These are phyloP conservation scores for Drosophila dives DNA, from an alignment of 2,888 invertebrate species.

Conservation along the genomic window DNA sequence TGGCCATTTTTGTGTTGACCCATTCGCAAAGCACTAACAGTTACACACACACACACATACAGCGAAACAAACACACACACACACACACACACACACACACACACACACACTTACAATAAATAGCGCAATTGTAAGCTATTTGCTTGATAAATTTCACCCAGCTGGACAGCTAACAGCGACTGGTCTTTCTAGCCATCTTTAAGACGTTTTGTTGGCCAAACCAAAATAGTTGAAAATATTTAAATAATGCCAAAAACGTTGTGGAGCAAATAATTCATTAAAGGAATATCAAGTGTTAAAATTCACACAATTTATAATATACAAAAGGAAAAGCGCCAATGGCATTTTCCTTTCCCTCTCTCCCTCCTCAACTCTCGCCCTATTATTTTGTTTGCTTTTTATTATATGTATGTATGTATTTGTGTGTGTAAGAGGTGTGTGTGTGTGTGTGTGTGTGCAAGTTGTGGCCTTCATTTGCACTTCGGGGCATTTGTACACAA, in stretches of 20 bases:
- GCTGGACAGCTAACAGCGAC: constrained; percentile 37
- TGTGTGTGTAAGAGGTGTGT: constrained; percentile 3
- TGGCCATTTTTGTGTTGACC: constrained; percentile 62
- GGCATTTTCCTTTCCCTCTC: constrained; percentile 31
- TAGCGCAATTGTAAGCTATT: constrained; percentile 79
- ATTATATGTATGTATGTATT: background rate
- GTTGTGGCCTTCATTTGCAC: constrained; percentile 45
- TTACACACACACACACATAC: constrained; percentile 12
- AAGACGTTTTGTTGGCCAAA: constrained; percentile 51
- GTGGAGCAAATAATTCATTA: constrained; percentile 73
- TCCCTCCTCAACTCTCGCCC: background rate
- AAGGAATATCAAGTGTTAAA: constrained; percentile 80
- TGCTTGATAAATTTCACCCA: constrained; percentile 70
- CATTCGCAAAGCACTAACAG: constrained; percentile 10
- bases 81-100: constrained; percentile 18
- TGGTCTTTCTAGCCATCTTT: constrained; percentile 52
- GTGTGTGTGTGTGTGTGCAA: constrained; percentile 9
- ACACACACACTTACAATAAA: constrained; percentile 60
- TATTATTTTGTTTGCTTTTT: constrained; percentile 5
- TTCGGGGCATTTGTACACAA: constrained; percentile 53
- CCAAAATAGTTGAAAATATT: constrained; percentile 77
- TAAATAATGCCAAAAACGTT: constrained; percentile 67
- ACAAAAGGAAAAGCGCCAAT: constrained; percentile 66
- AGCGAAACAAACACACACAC: constrained; percentile 13
- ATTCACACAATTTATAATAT: constrained; percentile 77